These are phyloP conservation scores for Chiloscyllium plagiosum DNA, from an alignment of 2,113 vertebrate genomes.

Conservation along the genomic window DNA sequence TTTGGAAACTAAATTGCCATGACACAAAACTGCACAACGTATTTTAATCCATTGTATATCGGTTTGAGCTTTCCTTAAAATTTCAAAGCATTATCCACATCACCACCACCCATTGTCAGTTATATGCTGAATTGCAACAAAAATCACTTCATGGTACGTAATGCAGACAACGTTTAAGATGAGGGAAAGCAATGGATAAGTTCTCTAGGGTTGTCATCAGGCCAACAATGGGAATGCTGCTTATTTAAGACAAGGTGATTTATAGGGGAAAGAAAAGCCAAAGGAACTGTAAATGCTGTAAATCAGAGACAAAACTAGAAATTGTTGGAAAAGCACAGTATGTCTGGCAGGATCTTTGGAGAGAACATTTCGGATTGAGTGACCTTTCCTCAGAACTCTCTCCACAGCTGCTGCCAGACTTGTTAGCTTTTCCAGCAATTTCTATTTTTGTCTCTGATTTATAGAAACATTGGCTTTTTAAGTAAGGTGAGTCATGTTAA, in stretches of 20 bases:
- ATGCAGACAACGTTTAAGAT: not conserved
- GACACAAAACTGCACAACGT: not conserved
- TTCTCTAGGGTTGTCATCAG: too few relatives aligned
- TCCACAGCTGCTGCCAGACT: too few relatives aligned
- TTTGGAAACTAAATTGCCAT: not conserved
- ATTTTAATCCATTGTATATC: not conserved
- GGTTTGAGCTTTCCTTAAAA: not conserved
- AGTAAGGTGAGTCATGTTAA: constrained; percentile 1
- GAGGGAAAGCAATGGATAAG: not conserved
- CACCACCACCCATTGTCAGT: not conserved
- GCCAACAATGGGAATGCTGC: not conserved
- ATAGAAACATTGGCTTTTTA: constrained; percentile 24
- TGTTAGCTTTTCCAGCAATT: too few relatives aligned
- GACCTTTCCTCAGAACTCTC: too few relatives aligned
- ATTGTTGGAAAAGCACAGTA: too few relatives aligned
- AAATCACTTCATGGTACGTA: not conserved
- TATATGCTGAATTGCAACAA: not conserved
- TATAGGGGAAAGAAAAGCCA: not conserved
- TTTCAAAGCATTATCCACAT: not conserved
- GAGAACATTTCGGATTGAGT: too few relatives aligned
- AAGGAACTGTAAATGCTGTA: too few relatives aligned
- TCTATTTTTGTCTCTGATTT: not conserved
- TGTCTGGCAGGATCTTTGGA: too few relatives aligned
- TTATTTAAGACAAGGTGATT: constrained; percentile 10
- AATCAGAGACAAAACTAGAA: too few relatives aligned